Conservation (phyloP, 2,888 invertebrate genomes). For the Dryobota labecula region DNA sequence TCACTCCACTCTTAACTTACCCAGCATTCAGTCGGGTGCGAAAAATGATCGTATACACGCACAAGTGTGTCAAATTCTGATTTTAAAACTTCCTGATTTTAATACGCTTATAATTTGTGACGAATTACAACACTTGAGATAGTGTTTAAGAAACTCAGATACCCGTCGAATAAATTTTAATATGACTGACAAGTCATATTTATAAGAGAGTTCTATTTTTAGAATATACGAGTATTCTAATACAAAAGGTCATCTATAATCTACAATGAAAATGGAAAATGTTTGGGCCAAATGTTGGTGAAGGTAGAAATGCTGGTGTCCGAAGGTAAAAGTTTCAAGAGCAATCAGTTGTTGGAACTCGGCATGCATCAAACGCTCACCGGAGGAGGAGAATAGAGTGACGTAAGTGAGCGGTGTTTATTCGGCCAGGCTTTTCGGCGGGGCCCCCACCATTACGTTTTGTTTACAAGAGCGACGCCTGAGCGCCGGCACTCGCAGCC, state of each 20-base stretch:
- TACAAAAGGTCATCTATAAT: constrained; percentile 16
- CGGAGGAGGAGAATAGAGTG: constrained; percentile 76
- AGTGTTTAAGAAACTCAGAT: constrained; percentile 15
- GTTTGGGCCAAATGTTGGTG: constrained; percentile 23
- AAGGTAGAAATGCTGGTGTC: constrained; percentile 46
- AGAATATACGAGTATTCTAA: constrained; percentile 21
- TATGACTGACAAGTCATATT: constrained; percentile 17
- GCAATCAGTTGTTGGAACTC: constrained; percentile 59
- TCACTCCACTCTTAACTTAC: constrained; percentile 40
- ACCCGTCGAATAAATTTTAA: neutral
- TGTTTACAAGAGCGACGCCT: constrained; percentile 87
- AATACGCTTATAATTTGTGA: constrained; percentile 27
- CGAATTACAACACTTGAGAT: constrained; percentile 28
- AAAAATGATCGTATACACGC: constrained; percentile 25
- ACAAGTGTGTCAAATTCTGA: constrained; percentile 31
- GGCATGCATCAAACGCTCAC: constrained; percentile 70
- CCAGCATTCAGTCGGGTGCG: constrained; percentile 14
- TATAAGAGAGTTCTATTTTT: constrained; percentile 35
- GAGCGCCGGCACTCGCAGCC: constrained; percentile 87
- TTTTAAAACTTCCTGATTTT: constrained; percentile 19
- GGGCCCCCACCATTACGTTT: constrained; percentile 89
- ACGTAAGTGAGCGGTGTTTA: constrained; percentile 86
- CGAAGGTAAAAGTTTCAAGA: constrained; percentile 61
- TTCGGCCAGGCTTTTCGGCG: constrained; percentile 88
- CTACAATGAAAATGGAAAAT: constrained; percentile 15